Percentiles rank a stretch among this genome's conserved stretches.
These are phyloP conservation scores for Agrotis segetum DNA, from an alignment of 2,888 invertebrate genomes.

Conservation along the genomic window DNA sequence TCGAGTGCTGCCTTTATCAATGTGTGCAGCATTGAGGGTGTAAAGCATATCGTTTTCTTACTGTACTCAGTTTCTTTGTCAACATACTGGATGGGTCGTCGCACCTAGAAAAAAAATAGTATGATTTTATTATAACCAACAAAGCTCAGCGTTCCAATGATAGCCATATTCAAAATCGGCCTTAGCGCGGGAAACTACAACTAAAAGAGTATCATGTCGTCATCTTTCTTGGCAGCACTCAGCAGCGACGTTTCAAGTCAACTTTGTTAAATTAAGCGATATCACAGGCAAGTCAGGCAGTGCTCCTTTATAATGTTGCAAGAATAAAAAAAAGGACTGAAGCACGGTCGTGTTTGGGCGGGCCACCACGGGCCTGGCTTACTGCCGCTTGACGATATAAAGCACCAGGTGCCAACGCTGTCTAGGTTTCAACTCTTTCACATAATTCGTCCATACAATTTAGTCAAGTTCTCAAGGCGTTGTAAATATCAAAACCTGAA, in stretches of 20 bases:
- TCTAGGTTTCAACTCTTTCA: too few species aligned
- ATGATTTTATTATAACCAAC: not conserved
- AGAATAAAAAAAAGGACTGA: too few species aligned
- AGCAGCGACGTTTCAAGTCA: not conserved
- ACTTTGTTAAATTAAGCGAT: too few species aligned
- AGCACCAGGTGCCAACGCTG: too few species aligned
- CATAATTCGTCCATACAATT: too few species aligned
- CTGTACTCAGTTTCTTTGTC: slow-evolving; percentile 15
- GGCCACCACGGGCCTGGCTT: too few species aligned
- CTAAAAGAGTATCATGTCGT: not conserved
- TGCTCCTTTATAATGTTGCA: too few species aligned
- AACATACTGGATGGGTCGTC: slow-evolving; percentile 9
- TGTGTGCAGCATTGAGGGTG: slow-evolving; percentile 45
- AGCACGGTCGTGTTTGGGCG: too few species aligned
- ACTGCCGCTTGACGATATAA: too few species aligned
- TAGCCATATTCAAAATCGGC: not conserved
- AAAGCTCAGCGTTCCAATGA: not conserved
- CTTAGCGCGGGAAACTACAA: not conserved
- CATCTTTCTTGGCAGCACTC: not conserved
- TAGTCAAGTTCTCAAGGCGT: too few species aligned
- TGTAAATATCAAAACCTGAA: too few species aligned
- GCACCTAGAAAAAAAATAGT: slow-evolving; percentile 33
- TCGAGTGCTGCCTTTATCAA: slow-evolving; percentile 50
- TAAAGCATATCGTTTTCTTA: slow-evolving; percentile 46
- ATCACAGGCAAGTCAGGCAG: too few species aligned